Percentiles rank a stretch among this genome's conserved stretches.
These are phyloP conservation scores for Magallana nippona DNA, from an alignment of 2,888 invertebrate species.

Conservation along the genomic window DNA sequence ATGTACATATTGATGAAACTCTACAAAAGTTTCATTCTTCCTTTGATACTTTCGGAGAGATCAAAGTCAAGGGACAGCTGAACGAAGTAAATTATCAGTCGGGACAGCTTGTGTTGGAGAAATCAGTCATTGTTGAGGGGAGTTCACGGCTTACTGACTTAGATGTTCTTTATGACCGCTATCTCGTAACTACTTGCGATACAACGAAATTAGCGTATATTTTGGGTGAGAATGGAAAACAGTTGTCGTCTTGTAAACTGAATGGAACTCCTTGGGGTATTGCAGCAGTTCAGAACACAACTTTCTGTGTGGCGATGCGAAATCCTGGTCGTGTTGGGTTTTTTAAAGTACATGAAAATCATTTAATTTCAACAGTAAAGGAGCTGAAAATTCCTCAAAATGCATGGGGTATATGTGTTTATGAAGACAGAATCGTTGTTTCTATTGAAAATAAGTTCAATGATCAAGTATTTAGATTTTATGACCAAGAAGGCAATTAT, in stretches of 20 bases:
- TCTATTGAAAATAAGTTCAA: not conserved
- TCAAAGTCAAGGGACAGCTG: not conserved
- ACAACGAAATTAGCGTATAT: not conserved
- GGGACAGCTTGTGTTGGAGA: constrained; percentile 1
- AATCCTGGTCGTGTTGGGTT: not conserved
- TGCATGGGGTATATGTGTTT: not conserved
- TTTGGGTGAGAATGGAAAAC: not conserved
- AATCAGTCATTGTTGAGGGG: not conserved
- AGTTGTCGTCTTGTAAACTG: not conserved
- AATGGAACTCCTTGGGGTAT: not conserved
- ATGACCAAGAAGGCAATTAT: not conserved
- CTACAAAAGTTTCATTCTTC: not conserved
- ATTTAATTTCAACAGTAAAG: not conserved
- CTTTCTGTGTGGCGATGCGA: not conserved
- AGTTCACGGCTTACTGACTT: not conserved
- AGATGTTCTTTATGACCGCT: not conserved
- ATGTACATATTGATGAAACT: not conserved
- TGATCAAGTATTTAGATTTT: not conserved
- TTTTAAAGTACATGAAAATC: not conserved
- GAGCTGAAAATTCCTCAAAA: not conserved
- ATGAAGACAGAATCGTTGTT: not conserved
- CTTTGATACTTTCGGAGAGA: not conserved
- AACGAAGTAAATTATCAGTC: not conserved
- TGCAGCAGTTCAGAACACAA: not conserved
- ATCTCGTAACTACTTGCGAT: not conserved